These are phyloP conservation scores for Columba janthina DNA, from an alignment of 2,113 vertebrate species.

Conservation along the genomic window DNA sequence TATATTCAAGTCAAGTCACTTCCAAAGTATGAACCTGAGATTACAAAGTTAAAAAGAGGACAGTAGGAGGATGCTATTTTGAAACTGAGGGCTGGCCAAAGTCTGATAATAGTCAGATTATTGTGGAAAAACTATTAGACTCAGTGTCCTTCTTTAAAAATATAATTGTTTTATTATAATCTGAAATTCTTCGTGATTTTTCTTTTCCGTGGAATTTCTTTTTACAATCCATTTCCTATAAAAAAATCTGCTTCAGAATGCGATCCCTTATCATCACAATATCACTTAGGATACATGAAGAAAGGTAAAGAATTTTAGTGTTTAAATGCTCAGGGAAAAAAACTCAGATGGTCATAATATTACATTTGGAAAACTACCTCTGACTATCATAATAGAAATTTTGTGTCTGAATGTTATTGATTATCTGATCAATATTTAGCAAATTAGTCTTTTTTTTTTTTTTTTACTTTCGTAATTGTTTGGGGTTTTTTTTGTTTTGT, in stretches of 20 bases:
- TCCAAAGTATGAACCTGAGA: neutral
- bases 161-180: neutral
- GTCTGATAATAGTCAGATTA: neutral
- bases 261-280: neutral
- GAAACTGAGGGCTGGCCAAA: neutral
- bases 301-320: neutral
- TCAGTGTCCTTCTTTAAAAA: neutral
- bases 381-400: neutral
- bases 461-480: fast-evolving
- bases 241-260: neutral
- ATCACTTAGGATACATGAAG: neutral
- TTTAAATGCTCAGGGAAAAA: neutral
- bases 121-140: neutral
- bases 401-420: neutral
- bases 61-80: neutral
- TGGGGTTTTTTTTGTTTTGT: neutral
- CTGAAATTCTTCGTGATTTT: neutral
- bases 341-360: neutral
- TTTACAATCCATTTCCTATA: neutral
- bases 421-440: neutral
- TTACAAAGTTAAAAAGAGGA: neutral
- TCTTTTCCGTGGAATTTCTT: neutral
- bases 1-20: neutral
- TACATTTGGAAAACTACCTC: neutral
- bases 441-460: neutral